These are phyloP conservation scores for Cancer borealis DNA, from an alignment of 2,888 invertebrate species.

Conservation along the genomic window DNA sequence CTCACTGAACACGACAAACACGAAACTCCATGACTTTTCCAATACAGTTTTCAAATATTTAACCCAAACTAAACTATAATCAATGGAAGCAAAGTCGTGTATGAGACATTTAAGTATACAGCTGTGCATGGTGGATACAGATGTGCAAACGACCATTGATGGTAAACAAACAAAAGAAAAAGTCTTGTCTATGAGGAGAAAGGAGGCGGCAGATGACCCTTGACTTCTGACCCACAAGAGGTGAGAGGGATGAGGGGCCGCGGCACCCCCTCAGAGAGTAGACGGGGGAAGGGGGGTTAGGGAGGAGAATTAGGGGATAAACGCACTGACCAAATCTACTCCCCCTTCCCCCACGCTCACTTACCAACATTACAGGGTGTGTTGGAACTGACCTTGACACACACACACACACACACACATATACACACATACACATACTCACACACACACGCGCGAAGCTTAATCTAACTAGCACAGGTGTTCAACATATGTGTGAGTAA, in stretches of 20 bases:
- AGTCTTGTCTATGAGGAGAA: not conserved
- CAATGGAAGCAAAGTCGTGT: not conserved
- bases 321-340: not conserved
- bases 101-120: not conserved
- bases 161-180: not conserved
- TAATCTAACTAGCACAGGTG: not conserved
- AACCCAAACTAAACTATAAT: not conserved
- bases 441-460: not conserved
- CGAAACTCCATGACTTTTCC: not conserved
- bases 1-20: too few species aligned
- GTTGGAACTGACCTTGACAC: not conserved
- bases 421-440: conserved; percentile 24
- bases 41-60: not conserved
- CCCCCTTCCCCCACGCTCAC: not conserved
- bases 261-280: not conserved
- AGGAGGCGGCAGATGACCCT: not conserved
- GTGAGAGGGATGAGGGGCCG: conserved; percentile 12
- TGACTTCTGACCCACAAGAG: conserved; percentile 32
- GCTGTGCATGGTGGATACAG: not conserved
- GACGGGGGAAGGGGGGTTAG: not conserved
- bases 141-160: not conserved
- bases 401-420: conserved; percentile 24
- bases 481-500: not conserved
- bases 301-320: not conserved
- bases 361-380: not conserved